Base-by-base conservation (phyloP, 1,140 invertebrate species). In the Zaprionus africanus region DNA sequence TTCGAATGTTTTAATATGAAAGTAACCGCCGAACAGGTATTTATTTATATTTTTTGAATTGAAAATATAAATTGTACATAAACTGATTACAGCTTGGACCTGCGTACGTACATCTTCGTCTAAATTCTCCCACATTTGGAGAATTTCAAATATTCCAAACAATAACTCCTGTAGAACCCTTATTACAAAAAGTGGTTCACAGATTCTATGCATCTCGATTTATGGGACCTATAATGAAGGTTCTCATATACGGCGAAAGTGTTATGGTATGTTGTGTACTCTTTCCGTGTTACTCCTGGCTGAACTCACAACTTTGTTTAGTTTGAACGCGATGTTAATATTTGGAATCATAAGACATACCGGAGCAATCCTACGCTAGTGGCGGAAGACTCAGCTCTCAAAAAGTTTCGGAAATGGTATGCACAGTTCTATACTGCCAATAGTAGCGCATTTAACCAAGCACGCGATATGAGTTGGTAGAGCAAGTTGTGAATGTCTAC, bases 301-400 rank as follows among this genome's bases (percentile, higher is more conserved):
- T 66, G 7, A 24, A 24, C 22, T 24, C 43, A 26, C 36, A 22
- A 17, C 15, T 61, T 43, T 78, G 93, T 93, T 71, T 92, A 97
- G 96, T 95, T 98, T 84, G 95, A 97, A 90, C 94, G 97, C 4
- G 98, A 99, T 86, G 95, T 98, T 0, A 94, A 94, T 66, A 95
- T 98, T 5, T 99, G 98, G 98, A 98, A 98, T 86, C 95, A 96
- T 93, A 98, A 98, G 87, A 94, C 94, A 43, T 98, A 95, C 91
- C 91, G 96, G 0, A 94, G 94, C 53, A 94, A 95, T 28, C 97
- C 98, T 0, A 76, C 96, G 0, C 93, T 98, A 31, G 95, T 97
- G 1, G 95, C 95, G 73, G 96, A 97, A 79, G 98, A 98, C 86
- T 93, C 94, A 19, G 93, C 95, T 0, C 95, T 98, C 1, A 93